Conservation (phyloP, 2,113 vertebrate species). For the Cyprinus carpio region DNA sequence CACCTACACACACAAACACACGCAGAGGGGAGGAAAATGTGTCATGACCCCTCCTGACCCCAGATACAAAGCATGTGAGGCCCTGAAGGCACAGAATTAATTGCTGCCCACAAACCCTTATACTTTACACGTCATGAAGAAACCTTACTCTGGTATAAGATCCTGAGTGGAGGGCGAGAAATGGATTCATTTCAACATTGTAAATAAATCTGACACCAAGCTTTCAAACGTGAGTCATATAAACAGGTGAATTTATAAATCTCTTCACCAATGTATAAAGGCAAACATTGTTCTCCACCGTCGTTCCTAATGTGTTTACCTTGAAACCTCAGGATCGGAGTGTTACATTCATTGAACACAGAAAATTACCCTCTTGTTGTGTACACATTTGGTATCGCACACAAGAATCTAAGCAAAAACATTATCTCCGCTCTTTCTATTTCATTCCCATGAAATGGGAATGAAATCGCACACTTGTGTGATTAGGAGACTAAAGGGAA, state of each 20-base stretch:
- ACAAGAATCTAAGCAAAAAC: conserved; percentile 70
- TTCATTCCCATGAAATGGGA: conserved; percentile 72
- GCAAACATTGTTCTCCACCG: conserved; percentile 60
- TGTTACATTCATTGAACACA: conserved; percentile 64
- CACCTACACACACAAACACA: conserved; percentile 44
- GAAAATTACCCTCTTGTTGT: conserved; percentile 75
- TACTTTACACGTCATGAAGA: conserved; percentile 70
- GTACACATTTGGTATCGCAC: conserved; percentile 77
- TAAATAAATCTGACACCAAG: conserved; percentile 14
- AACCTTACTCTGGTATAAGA: conserved; percentile 48
- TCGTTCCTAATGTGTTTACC: conserved; percentile 57
- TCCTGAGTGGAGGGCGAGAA: not conserved
- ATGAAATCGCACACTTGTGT: conserved; percentile 55
- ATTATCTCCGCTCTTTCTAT: conserved; percentile 69
- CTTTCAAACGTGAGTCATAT: not conserved
- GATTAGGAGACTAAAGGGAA: conserved; percentile 67
- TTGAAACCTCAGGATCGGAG: conserved; percentile 13
- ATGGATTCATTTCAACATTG: conserved; percentile 22
- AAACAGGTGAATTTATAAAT: conserved; percentile 24
- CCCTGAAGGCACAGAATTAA: conserved; percentile 77
- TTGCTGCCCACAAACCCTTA: conserved; percentile 75
- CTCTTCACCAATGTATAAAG: conserved; percentile 34
- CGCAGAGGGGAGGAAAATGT: conserved; percentile 63
- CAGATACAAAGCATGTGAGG: conserved; percentile 76
- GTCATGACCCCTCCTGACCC: conserved; percentile 77